These are phyloP conservation scores for Steinernema hermaphroditum DNA, from an alignment of 2,888 invertebrate genomes.

Conservation along the genomic window DNA sequence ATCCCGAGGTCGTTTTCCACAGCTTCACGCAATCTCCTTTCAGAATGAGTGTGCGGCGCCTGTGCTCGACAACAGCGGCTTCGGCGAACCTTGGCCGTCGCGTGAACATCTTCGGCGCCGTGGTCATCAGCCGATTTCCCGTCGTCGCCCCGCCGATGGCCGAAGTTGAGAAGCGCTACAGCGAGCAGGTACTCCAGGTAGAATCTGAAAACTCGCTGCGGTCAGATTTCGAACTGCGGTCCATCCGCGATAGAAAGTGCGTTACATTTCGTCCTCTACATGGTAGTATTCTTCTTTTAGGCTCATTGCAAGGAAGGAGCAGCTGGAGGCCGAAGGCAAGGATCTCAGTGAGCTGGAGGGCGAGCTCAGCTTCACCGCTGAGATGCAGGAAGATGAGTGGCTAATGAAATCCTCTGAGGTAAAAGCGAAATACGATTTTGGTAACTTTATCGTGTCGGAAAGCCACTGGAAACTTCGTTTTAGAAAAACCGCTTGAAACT, in stretches of 20 bases:
- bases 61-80: not conserved
- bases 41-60: constrained; percentile 8
- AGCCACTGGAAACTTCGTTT: not conserved
- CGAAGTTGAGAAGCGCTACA: constrained; percentile 48
- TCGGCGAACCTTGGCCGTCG: constrained; percentile 32
- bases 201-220: constrained; percentile 55
- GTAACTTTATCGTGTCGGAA: no score
- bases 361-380: constrained; percentile 58
- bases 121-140: constrained; percentile 54
- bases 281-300: constrained; percentile 44
- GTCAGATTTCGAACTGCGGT: constrained; percentile 59
- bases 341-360: constrained; percentile 63
- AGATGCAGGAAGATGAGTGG: constrained; percentile 59
- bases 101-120: constrained; percentile 58
- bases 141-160: constrained; percentile 58
- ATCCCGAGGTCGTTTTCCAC: not conserved
- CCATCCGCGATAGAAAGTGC: constrained; percentile 57
- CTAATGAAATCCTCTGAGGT: constrained; percentile 34
- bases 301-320: constrained; percentile 50
- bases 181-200: constrained; percentile 38
- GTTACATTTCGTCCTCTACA: constrained; percentile 29
- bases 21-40: not conserved
- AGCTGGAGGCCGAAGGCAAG: constrained; percentile 57
- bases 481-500: not conserved
- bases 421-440: constrained; percentile 36